A percentile compares a stretch with the other conserved stretches of the same genome.
phyloP scores from a whole-genome alignment of 1,140 invertebrate genomes.

The Hyphantria cunea region DNA sequence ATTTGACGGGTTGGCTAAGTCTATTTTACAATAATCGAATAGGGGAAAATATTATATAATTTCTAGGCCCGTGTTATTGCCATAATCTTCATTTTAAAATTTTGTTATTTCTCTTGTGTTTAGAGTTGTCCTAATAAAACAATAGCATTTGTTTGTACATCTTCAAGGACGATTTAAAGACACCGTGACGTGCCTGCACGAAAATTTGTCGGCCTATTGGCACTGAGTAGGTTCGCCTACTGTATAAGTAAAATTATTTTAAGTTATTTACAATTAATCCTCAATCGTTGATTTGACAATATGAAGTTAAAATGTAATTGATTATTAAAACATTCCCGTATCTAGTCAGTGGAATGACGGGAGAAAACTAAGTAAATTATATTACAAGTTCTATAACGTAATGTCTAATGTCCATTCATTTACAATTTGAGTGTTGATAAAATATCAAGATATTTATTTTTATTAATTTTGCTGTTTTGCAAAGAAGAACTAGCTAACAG shows the following conservation, averaged over 20 bases:
- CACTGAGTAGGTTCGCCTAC: slow-evolving; percentile 14
- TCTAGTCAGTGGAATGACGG: not conserved
- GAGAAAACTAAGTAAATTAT: not conserved
- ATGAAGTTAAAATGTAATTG: slow-evolving; percentile 22
- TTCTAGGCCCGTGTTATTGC: not conserved
- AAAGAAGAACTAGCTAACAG: not conserved
- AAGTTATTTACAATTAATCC: slow-evolving; percentile 41
- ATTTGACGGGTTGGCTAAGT: not conserved
- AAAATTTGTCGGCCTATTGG: slow-evolving; percentile 39
- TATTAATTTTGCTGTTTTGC: too few relatives aligned
- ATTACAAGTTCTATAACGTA: not conserved
- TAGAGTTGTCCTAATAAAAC: slow-evolving; percentile 34
- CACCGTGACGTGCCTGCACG: slow-evolving; percentile 37
- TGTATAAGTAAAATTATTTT: slow-evolving; percentile 34
- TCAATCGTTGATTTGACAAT: slow-evolving; percentile 34
- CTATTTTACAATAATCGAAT: not conserved
- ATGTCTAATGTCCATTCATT: too few relatives aligned
- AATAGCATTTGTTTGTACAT: slow-evolving; percentile 35
- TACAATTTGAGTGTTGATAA: too few relatives aligned
- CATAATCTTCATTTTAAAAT: slow-evolving; percentile 13
- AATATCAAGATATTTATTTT: not conserved
- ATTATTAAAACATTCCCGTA: slow-evolving; percentile 20
- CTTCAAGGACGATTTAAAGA: slow-evolving; percentile 26
- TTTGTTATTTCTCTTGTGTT: slow-evolving; percentile 4
- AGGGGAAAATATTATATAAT: not conserved